Evolutionary conservation across 1,140 invertebrate species (phyloP).

Genomic region (Nymphalis io): DNA sequence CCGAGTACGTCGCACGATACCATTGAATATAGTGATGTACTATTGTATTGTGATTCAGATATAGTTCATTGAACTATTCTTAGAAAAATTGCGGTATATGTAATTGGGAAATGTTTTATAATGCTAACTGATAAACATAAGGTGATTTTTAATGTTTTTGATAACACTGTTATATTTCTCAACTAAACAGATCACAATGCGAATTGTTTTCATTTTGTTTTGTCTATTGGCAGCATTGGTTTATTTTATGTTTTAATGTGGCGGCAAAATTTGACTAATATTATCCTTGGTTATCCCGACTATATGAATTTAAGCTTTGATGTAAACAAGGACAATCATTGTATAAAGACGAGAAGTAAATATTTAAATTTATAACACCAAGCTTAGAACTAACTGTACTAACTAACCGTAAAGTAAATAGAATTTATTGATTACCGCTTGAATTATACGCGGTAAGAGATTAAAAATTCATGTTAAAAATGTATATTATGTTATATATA

Average conservation of each 20-base stretch:
- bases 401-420: too few relatives aligned
- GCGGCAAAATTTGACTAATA: too few relatives aligned
- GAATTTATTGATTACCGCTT: too few relatives aligned
- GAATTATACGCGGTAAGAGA: too few relatives aligned
- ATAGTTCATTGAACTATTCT: constrained; percentile 2
- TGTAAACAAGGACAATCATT: too few relatives aligned
- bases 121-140: neutral
- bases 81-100: neutral
- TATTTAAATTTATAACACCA: too few relatives aligned
- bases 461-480: too few relatives aligned
- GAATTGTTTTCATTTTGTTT: neutral
- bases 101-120: neutral
- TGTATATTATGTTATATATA: too few relatives aligned
- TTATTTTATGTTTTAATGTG: neutral
- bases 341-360: too few relatives aligned
- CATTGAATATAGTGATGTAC: constrained; percentile 29
- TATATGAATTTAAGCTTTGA: too few relatives aligned
- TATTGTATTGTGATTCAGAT: neutral
- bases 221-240: neutral
- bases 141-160: neutral
- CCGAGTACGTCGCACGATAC: constrained; percentile 15
- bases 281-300: too few relatives aligned
- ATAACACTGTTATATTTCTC: neutral
- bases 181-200: neutral
- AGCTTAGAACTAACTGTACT: too few relatives aligned